Evolutionary conservation across 2,888 invertebrate genomes (phyloP), one percentile per base, ranked within the genome.

Genomic region (Plutella xylostella): DNA sequence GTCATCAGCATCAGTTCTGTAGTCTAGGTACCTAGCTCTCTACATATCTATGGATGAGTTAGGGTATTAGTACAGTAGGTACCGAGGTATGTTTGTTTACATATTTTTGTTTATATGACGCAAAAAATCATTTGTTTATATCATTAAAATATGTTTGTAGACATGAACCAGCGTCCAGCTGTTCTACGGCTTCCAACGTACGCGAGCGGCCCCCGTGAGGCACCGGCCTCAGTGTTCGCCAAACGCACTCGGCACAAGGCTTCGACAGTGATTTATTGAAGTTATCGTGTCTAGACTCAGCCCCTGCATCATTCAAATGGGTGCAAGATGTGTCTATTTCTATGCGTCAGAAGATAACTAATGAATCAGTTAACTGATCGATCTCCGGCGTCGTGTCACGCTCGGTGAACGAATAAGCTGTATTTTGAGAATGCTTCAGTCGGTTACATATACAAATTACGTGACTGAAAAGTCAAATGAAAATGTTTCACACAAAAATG

Each of bases 181-280:
- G 33, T 33, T 33, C 4, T 7, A 15, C 17, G 11, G 33, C 7
- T 33, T 15, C 12, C 18, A 12, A 18, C 20, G 3, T 28, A 28
- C 28, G 28, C 9, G 28, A 28, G 28, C n/a, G 28, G n/a, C 37
- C 37, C 19, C 17, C 15, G 33, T 15, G 2, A 14, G 33, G 14
- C 14, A 33, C 33, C n/a, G 15, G 9, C 15, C 33, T 5, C 33
- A 33, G 15, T 33, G 7, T 37, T 37, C n/a, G 37, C 37, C 37
- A 37, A 37, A 18, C 37, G n/a, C 37, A 37, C 18, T n/a, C 37
- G 9, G 12, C n/a, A 60, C 61, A 60, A 58, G 43, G 51, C 51
- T 57, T 55, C 52, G 71, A 72, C 71, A 70, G 57, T 69, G 72
- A 74, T 69, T 62, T 62, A 78, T 70, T 56, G 57, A 55, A 60